Conservation (phyloP, 2,113 vertebrate genomes). For the Tapirus terrestris region DNA sequence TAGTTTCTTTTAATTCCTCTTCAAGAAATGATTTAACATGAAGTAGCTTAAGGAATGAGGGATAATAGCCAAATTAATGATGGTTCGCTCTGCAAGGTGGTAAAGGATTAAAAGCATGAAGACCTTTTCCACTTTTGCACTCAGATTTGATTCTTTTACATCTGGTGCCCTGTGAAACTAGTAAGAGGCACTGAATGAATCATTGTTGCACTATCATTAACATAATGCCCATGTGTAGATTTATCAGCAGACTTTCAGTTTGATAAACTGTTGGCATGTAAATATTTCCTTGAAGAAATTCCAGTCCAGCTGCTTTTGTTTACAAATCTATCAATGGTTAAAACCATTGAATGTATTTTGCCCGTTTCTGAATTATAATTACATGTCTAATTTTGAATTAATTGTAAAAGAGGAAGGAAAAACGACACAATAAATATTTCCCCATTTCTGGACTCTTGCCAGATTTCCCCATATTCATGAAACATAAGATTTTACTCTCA, state of each 20-base stretch:
- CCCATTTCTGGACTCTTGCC: slow-evolving; percentile 76
- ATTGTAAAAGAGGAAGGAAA: slow-evolving; percentile 83
- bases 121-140: slow-evolving; percentile 76
- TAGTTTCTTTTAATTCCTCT: not conserved
- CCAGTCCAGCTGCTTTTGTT: slow-evolving; percentile 91
- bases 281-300: slow-evolving; percentile 91
- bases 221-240: slow-evolving; percentile 86
- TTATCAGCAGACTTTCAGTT: slow-evolving; percentile 88
- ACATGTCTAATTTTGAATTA: slow-evolving; percentile 87
- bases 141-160: slow-evolving; percentile 85
- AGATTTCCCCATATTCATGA: slow-evolving; percentile 62
- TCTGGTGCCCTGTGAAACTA: slow-evolving; percentile 80
- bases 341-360: slow-evolving; percentile 84
- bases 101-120: slow-evolving; percentile 67
- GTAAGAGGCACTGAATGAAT: slow-evolving; percentile 82
- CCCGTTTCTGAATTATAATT: slow-evolving; percentile 88
- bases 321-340: slow-evolving; percentile 91
- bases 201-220: slow-evolving; percentile 83
- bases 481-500: slow-evolving; percentile 41
- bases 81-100: slow-evolving; percentile 69
- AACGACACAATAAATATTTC: slow-evolving; percentile 86
- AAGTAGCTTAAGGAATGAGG: not conserved
- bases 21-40: not conserved
- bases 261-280: slow-evolving; percentile 90
- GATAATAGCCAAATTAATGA: slow-evolving; percentile 55